Base-by-base conservation (phyloP, 2,797 vertebrate species). In the Lates japonicus region DNA sequence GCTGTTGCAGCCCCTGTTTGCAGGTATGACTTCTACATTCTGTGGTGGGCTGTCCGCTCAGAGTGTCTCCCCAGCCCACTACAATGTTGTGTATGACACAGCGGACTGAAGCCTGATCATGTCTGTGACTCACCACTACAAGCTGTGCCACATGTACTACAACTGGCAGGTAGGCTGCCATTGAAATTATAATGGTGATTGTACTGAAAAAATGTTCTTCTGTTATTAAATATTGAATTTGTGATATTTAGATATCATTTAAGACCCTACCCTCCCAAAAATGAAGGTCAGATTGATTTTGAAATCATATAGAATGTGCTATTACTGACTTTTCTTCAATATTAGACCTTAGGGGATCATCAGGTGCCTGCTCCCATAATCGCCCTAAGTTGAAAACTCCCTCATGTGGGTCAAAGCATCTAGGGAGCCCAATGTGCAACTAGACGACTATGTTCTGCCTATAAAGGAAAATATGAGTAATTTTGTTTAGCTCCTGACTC, bases 331-430 rank as follows among this genome's bases (percentile, higher is more conserved):
- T 39, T 39, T 39, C 33, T 1, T 35, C 2, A 48, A 0, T 52
- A 0, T 81, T 35, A n/a, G 66, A 3, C 69, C 81, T 0, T 55
- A 99, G 98, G 98, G 98, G 5, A 93, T 97, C 76, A 97, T 99
- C 78, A 79, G 97, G 98, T 99, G 9, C 98, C 98, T 1, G 98
- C 98, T 13, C 98, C 98, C 2, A n/a, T n/a, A n/a, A n/a, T n/a
- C 99, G 98, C 90, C 97, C n/a, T n/a, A n/a, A 98, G 64, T 99
- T n/a, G n/a, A n/a, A n/a, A n/a, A 99, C 0, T 98, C 98, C 3
- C 98, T 99, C 90, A 99, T 0, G 97, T 99, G 0, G 98, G 98
- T 37, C 96, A 99, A 91, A 99, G 96, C 67, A 96, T 99, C 86
- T 95, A 94, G 64, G 59, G 96, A 98, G 75, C 97, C 97, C 2